Base-by-base conservation (phyloP, 2,113 vertebrate species). In the Bambusicola thoracicus region DNA sequence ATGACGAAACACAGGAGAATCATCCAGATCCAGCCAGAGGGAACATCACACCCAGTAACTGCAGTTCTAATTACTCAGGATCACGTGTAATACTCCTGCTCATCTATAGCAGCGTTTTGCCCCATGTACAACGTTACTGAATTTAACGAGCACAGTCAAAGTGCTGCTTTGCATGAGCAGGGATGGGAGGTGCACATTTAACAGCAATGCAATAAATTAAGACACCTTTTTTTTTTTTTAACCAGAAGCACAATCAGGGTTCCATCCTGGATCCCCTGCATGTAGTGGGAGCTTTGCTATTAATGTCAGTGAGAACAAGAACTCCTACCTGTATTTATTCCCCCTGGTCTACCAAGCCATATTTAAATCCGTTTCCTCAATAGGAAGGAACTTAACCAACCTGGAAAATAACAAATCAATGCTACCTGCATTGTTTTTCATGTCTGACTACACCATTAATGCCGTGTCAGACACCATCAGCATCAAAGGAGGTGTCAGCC, bases 381-480 rank as follows among this genome's bases (percentile, higher is more conserved):
- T 44, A 41, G 2, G 85, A 90, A 94, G 85, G 56, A 95, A 88
- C 80, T 91, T 81, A 94, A 94, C 91, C 91, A 91, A 96, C 85
- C 91, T 92, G 85, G 85, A 90, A 91, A 90, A 95, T 72, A 95
- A 94, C 89, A 91, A 88, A 97, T 96, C 91, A 94, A 77, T 88
- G 93, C 48, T 88, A 36, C 93, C 94, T 91, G 91, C 90, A 70
- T 86, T 97, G 87, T 78, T 96, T 94, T 95, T 93, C 87, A 86
- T 91, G 76, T 94, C 70, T 96, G 85, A 90, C 90, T 94, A 78
- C 90, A 87, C 90, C 90, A 84, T 91, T 96, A 96, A 95, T 90
- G 82, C 76, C 61, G 73, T 79, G 90, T 93, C 95, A 95, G 91
- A 88, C 61, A 75, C 14, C 44, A 97, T 94, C 94, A 94, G 90